A percentile compares a stretch with the other conserved stretches of the same genome.
Conservation (phyloP, 2,797 vertebrate species). For the Galagoides demidoff region DNA sequence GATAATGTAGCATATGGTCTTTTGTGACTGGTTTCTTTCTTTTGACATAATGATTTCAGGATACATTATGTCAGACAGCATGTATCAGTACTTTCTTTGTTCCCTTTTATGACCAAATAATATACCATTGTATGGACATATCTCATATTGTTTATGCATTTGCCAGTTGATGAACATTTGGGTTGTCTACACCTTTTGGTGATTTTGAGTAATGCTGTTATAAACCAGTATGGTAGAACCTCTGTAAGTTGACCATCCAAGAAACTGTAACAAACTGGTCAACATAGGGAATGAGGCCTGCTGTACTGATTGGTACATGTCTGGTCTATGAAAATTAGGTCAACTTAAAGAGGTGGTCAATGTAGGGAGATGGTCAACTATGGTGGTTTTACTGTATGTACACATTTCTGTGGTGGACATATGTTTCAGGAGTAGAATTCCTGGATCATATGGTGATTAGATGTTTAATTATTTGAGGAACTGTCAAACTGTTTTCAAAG, state of each 20-base stretch:
- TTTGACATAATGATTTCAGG: not conserved
- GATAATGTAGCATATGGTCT: not conserved
- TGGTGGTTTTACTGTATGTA: not conserved
- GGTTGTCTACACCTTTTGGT: not conserved
- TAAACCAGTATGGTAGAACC: not conserved
- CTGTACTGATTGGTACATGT: too few species aligned
- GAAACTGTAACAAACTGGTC: too few species aligned
- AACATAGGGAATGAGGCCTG: too few species aligned
- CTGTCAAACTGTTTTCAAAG: constrained; percentile 6
- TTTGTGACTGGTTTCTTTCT: not conserved
- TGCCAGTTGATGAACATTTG: not conserved
- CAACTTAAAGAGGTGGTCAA: too few species aligned
- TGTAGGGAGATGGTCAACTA: too few species aligned
- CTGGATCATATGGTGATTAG: constrained; percentile 14
- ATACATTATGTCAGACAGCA: not conserved
- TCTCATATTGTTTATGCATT: not conserved
- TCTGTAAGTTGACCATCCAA: too few species aligned
- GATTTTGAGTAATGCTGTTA: constrained; percentile 13
- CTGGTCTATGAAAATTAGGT: too few species aligned
- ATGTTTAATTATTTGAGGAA: constrained; percentile 12
- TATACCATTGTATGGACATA: not conserved
- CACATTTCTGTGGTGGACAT: not conserved
- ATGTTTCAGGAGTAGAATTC: not conserved
- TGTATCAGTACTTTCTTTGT: not conserved
- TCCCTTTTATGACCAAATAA: constrained; percentile 7